Evolutionary conservation across 2,113 vertebrate species (phyloP).

Genomic region (Syrmaticus mikado): DNA sequence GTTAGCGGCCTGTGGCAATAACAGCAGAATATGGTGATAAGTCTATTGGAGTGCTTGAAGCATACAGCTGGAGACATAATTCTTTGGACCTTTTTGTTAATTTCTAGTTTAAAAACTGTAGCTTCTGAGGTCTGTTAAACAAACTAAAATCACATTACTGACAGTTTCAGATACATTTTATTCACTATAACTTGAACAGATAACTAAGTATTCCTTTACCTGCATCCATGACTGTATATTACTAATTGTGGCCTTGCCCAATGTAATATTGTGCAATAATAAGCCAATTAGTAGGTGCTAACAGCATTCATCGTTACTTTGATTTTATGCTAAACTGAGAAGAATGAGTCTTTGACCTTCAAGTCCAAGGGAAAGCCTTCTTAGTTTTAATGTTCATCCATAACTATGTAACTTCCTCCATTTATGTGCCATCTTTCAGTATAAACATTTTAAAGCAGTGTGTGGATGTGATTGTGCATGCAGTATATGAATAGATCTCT

Average conservation of each 20-base stretch:
- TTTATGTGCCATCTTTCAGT: background rate
- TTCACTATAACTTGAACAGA: background rate
- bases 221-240: background rate
- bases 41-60: background rate
- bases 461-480: background rate
- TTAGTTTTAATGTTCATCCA: background rate
- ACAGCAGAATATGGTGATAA: background rate
- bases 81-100: background rate
- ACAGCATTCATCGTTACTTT: background rate
- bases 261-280: background rate
- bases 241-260: background rate
- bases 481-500: background rate
- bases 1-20: background rate
- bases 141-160: background rate
- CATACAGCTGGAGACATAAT: background rate
- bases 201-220: background rate
- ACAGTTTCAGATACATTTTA: background rate
- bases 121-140: background rate
- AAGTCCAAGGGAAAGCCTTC: background rate
- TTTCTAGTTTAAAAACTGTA: conserved; percentile 1
- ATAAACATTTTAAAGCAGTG: background rate
- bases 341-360: background rate
- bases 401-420: background rate
- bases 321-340: background rate
- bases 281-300: background rate